Conservation (phyloP, 2,888 invertebrate genomes). For the Lydus trimaculatus region DNA sequence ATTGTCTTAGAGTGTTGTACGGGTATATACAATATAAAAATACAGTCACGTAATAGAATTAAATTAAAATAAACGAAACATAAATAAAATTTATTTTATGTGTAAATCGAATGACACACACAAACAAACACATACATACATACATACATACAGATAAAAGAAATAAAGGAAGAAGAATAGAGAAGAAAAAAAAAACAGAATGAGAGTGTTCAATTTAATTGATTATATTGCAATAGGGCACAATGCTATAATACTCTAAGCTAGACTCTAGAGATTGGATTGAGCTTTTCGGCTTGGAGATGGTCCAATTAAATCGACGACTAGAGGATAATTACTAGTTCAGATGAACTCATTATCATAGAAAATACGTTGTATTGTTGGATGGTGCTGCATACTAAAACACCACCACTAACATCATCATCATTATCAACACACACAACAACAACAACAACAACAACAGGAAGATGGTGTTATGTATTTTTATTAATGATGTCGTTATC, state of each 20-base stretch:
- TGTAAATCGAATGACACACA: not conserved
- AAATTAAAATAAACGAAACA: not conserved
- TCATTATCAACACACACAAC: no score
- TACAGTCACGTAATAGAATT: conserved; percentile 4
- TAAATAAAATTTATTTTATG: not conserved
- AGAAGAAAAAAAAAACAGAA: no score
- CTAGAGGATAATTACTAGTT: not conserved
- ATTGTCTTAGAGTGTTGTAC: not conserved
- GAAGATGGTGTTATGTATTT: not conserved
- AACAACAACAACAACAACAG: no score
- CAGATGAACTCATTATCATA: conserved; percentile 2
- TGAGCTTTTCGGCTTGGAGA: not conserved
- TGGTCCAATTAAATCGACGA: conserved; percentile 1
- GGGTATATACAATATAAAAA: no score
- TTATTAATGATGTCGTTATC: not conserved
- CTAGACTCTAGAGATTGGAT: not conserved
- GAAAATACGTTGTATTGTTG: not conserved
- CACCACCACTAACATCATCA: not conserved
- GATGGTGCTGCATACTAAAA: not conserved
- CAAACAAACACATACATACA: no score
- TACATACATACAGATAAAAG: no score
- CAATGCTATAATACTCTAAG: no score
- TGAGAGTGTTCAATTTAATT: not conserved
- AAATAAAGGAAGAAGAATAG: no score
- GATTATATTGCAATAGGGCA: not conserved